Evolutionary conservation across 2,888 invertebrate species (phyloP).

Genomic region (Diachrysia chrysitis): DNA sequence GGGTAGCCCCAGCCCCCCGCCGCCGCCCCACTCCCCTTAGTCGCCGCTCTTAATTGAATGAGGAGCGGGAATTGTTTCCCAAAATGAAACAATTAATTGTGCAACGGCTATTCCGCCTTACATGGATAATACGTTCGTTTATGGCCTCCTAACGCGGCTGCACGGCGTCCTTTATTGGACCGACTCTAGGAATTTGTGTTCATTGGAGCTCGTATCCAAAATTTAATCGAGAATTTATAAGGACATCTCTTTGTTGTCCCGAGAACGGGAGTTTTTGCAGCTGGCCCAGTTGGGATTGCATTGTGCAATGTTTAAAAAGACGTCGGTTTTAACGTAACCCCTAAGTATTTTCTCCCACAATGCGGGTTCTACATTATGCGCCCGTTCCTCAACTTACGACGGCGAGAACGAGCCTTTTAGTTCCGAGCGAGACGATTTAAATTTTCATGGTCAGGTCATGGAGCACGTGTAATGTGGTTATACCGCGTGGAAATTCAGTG

Average conservation of each 20-base stretch:
- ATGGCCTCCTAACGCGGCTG: conserved; percentile 89
- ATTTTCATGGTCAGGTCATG: conserved; percentile 87
- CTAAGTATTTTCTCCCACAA: conserved; percentile 66
- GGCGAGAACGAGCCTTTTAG: conserved; percentile 71
- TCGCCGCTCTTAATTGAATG: conserved; percentile 90
- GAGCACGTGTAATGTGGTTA: conserved; percentile 84
- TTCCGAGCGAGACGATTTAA: conserved; percentile 82
- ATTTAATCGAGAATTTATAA: conserved; percentile 88
- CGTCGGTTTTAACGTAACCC: conserved; percentile 70
- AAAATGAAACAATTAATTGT: conserved; percentile 90
- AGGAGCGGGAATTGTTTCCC: conserved; percentile 90
- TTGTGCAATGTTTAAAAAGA: conserved; percentile 76
- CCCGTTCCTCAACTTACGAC: conserved; percentile 61
- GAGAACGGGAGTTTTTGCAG: conserved; percentile 79
- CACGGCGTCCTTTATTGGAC: conserved; percentile 88
- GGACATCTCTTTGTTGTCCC: conserved; percentile 82
- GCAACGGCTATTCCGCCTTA: conserved; percentile 90
- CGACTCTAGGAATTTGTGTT: conserved; percentile 89
- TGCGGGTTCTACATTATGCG: conserved; percentile 61
- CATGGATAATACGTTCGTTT: conserved; percentile 90
- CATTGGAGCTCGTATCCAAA: conserved; percentile 88
- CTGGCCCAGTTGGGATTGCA: conserved; percentile 76
- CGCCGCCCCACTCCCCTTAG: conserved; percentile 74
- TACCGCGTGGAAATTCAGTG: conserved; percentile 80
- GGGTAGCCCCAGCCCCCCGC: conserved; percentile 67